Base-by-base conservation (phyloP, 2,888 invertebrate species). In the Heteromurus nitidus region DNA sequence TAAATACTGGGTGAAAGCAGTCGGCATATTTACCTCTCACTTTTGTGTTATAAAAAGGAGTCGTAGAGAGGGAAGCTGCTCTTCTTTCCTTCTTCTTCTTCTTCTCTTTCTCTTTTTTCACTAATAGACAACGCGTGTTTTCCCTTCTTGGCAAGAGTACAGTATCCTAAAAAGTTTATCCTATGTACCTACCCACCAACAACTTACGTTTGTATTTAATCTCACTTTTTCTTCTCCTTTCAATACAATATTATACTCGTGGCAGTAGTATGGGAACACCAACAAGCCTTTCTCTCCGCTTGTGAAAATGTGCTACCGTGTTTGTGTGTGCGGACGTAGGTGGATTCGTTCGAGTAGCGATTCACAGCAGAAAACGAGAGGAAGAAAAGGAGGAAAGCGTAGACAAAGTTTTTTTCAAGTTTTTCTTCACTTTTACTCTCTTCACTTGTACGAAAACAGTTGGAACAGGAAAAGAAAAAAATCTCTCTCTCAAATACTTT, bases 21-120 rank as follows among this genome's bases (percentile, higher is more conserved):
- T 47, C 73, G 73, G 62, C 80, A 81, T 81, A 75, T 81, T 81
- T 81, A 75, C 80, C 75, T 75, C 75, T 81, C 68, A 70, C 69
- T 60, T 68, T 64, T 13, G 60, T 44, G 18, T 53, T 68, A 44
- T 58, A 68, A 65, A 50, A 58, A 58, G 67, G 13, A 36, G 13
- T 36, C 5, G 36, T 9, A 50, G 50, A 50, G 18, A 50, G n/a
- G 50, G n/a, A 50, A 50, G 22, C 9, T 31, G 44, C 50, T 42
- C 73, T 73, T 30, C 18, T 73, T 18, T 58, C 24, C n/a, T 5
- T 69, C 44, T 36, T 36, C 36, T 36, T 36, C 36, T 36, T 36
- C 36, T 55, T 62, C 31, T 60, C 58, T 68, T 62, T 62, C 55
- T 31, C 20, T 31, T 62, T 20, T 31, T 20, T 62, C 20, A 28